Evolutionary conservation across 1,140 invertebrate species (phyloP), one percentile per base, ranked within the genome.

Genomic region (Heliconius hewitsoni): DNA sequence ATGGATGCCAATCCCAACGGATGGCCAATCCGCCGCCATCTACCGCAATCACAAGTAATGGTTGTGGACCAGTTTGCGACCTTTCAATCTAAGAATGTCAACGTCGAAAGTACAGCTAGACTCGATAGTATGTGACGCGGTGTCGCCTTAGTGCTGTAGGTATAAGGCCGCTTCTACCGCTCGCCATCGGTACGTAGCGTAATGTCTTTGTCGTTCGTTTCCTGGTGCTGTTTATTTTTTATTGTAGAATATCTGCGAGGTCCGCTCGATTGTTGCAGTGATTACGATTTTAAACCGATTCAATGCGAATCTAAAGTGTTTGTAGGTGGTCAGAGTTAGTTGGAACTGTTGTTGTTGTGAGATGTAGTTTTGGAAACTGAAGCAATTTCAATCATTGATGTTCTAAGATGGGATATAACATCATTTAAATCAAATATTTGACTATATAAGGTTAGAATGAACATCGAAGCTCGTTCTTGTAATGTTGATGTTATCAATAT

Each of bases 21-120:
- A 66, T 66, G 55, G 55, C 55, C 55, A 57, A 57, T 57, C 55
- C 55, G 55, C 79, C 83, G 86, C 87, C 87, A 86, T 78, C 86
- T 85, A 85, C 82, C 82, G 83, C 27, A 66, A 30, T 66, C 60
- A 66, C 60, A 0, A 5, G 60, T 66, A 66, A 66, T 66, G 60
- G 23, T 80, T 87, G 23, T 80, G 87, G 83, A 91, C 90, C 90
- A 93, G 90, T 91, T 92, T 92, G 90, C 92, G 91, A 93, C 92
- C 92, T 93, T 93, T 92, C 92, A 90, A 89, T 91, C 84, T 87
- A 89, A 87, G 89, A 92, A 92, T 93, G 92, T 92, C 92, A 93
- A 92, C 92, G 82, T 85, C 79, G 81, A 88, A 86, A 86, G 87
- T 87, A 89, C 85, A 80, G 87, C 84, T 87, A 87, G 81, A 73